Conservation (phyloP, 2,797 vertebrate species). For the Parambassis ranga region DNA sequence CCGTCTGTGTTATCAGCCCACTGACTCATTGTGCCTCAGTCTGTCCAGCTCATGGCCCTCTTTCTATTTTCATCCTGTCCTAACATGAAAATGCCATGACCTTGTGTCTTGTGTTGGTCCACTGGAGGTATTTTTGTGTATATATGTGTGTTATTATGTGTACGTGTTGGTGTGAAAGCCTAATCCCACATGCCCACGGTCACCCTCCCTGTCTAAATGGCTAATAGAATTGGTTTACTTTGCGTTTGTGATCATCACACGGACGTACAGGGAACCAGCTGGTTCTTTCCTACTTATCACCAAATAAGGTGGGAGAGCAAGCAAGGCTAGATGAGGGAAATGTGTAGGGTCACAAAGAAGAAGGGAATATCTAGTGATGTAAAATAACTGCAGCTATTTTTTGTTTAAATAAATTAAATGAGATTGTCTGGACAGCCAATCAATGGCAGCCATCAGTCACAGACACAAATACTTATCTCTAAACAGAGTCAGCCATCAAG, state of each 20-base stretch:
- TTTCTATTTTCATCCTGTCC: slow-evolving; percentile 69
- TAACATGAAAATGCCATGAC: slow-evolving; percentile 66
- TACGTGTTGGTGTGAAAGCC: slow-evolving; percentile 40
- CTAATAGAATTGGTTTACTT: slow-evolving; percentile 16
- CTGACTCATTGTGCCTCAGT: slow-evolving; percentile 71
- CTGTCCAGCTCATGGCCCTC: slow-evolving; percentile 63
- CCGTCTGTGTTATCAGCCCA: slow-evolving; percentile 66
- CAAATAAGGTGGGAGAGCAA: neutral
- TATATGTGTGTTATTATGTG: slow-evolving; percentile 10
- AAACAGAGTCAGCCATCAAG: no score
- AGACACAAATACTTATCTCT: slow-evolving; percentile 10
- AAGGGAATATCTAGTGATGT: neutral
- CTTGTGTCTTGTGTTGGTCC: slow-evolving; percentile 56
- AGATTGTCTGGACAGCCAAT: neutral
- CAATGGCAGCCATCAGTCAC: neutral
- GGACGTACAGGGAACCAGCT: neutral
- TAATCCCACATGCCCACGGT: slow-evolving; percentile 20
- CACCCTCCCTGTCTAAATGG: slow-evolving; percentile 6
- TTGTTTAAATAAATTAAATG: neutral
- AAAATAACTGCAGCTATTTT: neutral
- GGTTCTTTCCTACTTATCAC: neutral
- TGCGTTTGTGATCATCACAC: neutral
- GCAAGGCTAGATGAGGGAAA: neutral
- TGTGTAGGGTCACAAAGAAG: no score
- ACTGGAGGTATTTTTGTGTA: slow-evolving; percentile 26